Evolutionary conservation across 2,113 vertebrate species (phyloP), one percentile per base, ranked within the genome.

Genomic region (Clarias macrocephalus): DNA sequence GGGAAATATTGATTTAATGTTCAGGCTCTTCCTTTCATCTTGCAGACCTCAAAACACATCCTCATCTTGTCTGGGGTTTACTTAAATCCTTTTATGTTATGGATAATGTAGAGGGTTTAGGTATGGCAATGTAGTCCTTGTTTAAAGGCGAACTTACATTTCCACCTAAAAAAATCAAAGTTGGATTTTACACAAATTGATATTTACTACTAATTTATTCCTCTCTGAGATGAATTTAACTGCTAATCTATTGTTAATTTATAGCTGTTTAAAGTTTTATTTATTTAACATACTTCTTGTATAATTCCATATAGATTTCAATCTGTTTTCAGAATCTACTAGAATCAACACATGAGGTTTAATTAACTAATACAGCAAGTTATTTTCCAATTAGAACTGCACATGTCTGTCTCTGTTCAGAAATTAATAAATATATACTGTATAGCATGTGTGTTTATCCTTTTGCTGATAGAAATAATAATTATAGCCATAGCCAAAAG

Each of bases 1-100:
- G 93, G 92, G 91, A 83, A 42, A 89, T 92, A 95, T 95, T 93
- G 94, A 96, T 95, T 92, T 94, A 92, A 94, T 95, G 94, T 94
- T 91, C 93, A 89, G 75, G 89, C 90, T 87, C 90, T 90, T 88
- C 91, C 94, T 75, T 75, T 75, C 21, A 75, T 75, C 94, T 94
- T 91, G 52, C 83, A 73, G 88, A 92, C 92, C 94, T 92, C 93
- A 94, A 94, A 93, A 93, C 80, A 81, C 89, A 91, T 77, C 86
- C 37, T 82, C 80, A 56, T 80, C 30, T 42, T 66, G 80, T 75
- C 4, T 84, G 68, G 54, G 77, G 65, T 79, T 65, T 85, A 21
- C 72, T 89, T 87, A 65, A 85, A 85, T 70, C n/a, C 54, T 23
- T 87, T 88, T 62, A 85, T 77, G 60, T 82, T 89, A 63, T 16